These are phyloP conservation scores for Labeo catla DNA, from an alignment of 2,113 vertebrate genomes.

Conservation along the genomic window DNA sequence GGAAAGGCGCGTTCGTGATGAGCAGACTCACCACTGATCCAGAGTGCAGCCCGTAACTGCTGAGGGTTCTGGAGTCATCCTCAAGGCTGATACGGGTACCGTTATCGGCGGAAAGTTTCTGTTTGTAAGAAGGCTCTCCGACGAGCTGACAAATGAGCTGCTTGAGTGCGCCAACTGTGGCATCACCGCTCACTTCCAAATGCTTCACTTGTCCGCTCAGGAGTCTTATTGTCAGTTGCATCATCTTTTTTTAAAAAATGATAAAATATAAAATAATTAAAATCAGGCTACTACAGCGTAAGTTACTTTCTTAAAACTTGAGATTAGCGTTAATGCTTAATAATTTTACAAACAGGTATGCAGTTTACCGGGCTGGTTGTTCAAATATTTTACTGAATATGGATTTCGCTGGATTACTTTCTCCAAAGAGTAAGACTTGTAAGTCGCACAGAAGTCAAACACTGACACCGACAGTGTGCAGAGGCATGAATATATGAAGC, in stretches of 20 bases:
- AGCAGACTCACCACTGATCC: constrained; percentile 66
- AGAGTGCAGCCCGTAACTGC: constrained; percentile 52
- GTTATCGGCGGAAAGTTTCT: constrained; percentile 59
- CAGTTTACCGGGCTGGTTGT: not conserved
- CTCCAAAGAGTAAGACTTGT: not conserved
- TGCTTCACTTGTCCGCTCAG: not conserved
- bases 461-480: not conserved
- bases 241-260: not conserved
- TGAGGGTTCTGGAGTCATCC: constrained; percentile 42
- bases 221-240: constrained; percentile 2
- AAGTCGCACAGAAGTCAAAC: not conserved
- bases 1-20: constrained; percentile 49
- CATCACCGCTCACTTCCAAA: constrained; percentile 65
- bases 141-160: not conserved
- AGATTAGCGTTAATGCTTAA: not conserved
- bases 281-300: not conserved
- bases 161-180: constrained; percentile 63
- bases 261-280: not conserved
- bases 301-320: not conserved
- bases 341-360: not conserved
- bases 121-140: not conserved
- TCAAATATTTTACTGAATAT: not conserved
- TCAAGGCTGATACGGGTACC: constrained; percentile 42
- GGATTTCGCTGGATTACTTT: not conserved
- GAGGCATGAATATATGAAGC: not conserved